Conservation (phyloP, 1,140 invertebrate genomes). For the Sweltsa coloradensis region DNA sequence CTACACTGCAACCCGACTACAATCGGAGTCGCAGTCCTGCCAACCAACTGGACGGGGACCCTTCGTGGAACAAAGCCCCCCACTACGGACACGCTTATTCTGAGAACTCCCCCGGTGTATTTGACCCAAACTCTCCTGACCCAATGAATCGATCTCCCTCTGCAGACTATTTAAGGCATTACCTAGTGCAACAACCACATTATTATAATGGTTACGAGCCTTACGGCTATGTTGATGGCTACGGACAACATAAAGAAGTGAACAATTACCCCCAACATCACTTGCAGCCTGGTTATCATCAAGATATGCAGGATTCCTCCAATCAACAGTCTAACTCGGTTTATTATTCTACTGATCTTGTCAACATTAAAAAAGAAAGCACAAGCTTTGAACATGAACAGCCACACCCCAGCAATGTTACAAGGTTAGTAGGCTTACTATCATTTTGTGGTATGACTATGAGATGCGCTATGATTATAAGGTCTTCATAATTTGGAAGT, state of each 20-base stretch:
- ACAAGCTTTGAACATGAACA: constrained; percentile 56
- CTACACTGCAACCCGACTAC: constrained; percentile 10
- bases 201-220: constrained; percentile 13
- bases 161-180: constrained; percentile 11
- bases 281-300: constrained; percentile 22
- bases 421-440: constrained; percentile 27
- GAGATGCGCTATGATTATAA: not conserved
- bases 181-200: constrained; percentile 9
- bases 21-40: constrained; percentile 10
- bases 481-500: not conserved
- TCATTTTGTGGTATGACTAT: not conserved
- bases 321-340: constrained; percentile 6
- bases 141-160: constrained; percentile 12
- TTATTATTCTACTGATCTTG: constrained; percentile 11
- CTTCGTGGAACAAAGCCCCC: constrained; percentile 12
- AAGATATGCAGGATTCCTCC: constrained; percentile 19
- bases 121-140: constrained; percentile 7
- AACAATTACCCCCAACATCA: no score
- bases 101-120: constrained; percentile 7
- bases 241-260: constrained; percentile 17
- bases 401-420: constrained; percentile 38
- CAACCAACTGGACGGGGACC: constrained; percentile 11
- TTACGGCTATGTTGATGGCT: constrained; percentile 16
- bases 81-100: constrained; percentile 11
- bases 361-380: constrained; percentile 41